Evolutionary conservation across 2,888 invertebrate species (phyloP).

Genomic region (Drosophila heteroneura): DNA sequence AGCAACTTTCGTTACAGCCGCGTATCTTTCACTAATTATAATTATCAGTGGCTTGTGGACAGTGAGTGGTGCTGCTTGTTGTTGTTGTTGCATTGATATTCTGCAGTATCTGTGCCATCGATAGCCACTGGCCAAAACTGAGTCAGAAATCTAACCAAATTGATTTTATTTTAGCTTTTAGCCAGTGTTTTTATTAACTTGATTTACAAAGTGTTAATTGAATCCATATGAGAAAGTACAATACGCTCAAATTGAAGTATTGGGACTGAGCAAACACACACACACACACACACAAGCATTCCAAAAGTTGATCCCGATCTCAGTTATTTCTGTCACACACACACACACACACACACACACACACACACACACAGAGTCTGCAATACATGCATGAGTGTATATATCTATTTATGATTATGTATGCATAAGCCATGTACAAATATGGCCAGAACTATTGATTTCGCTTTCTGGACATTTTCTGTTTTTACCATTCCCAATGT

Average conservation of each 20-base stretch:
- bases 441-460: constrained; percentile 45
- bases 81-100: constrained; percentile 5
- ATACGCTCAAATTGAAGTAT: constrained; percentile 25
- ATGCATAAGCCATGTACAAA: constrained; percentile 25
- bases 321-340: constrained; percentile 37
- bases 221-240: constrained; percentile 65
- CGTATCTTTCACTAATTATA: constrained; percentile 63
- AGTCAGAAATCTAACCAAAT: not conserved
- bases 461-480: constrained; percentile 44
- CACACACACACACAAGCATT: constrained; percentile 3
- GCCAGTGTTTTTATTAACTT: constrained; percentile 43
- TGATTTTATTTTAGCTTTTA: constrained; percentile 4
- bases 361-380: constrained; percentile 5
- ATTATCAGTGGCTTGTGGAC: constrained; percentile 32
- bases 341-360: not conserved
- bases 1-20: constrained; percentile 56
- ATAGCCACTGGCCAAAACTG: constrained; percentile 18
- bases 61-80: constrained; percentile 3
- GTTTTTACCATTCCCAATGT: constrained; percentile 15
- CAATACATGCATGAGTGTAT: not conserved
- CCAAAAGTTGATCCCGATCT: constrained; percentile 47
- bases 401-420: constrained; percentile 7
- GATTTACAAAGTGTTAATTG: constrained; percentile 62
- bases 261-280: constrained; percentile 12
- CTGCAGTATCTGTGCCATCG: constrained; percentile 20